phyloP scores from a whole-genome alignment of 2,113 vertebrate genomes.

The Carettochelys insculpta region DNA sequence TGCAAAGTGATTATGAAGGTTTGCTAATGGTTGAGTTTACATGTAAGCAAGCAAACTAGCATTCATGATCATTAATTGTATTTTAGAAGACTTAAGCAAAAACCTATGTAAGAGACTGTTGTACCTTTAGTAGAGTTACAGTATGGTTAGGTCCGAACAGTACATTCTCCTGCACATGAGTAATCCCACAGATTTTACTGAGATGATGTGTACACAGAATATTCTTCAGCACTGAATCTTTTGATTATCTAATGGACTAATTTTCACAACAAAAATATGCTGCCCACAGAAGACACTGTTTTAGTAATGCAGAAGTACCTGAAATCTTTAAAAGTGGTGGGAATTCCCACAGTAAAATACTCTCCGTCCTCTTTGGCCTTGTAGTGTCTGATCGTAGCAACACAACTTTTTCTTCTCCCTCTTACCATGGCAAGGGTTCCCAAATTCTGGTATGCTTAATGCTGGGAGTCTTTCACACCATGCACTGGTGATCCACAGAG shows the following conservation, averaged over 20 bases:
- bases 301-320: background rate
- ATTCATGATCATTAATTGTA: background rate
- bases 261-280: background rate
- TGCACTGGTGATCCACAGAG: background rate
- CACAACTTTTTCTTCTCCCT: background rate
- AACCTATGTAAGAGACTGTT: background rate
- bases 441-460: background rate
- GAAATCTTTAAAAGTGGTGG: background rate
- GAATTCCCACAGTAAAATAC: background rate
- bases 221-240: background rate
- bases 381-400: background rate
- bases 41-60: background rate
- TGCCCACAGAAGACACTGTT: background rate
- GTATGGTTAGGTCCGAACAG: background rate
- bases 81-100: background rate
- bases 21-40: background rate
- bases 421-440: background rate
- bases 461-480: background rate
- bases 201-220: background rate
- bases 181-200: background rate
- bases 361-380: background rate
- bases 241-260: background rate
- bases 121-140: constrained; percentile 3
- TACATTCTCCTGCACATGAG: background rate
- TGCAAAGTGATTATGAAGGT: background rate